Percentiles rank a stretch among this genome's conserved stretches.
phyloP scores from a whole-genome alignment of 2,888 invertebrate genomes.

The Melieria omissa region DNA sequence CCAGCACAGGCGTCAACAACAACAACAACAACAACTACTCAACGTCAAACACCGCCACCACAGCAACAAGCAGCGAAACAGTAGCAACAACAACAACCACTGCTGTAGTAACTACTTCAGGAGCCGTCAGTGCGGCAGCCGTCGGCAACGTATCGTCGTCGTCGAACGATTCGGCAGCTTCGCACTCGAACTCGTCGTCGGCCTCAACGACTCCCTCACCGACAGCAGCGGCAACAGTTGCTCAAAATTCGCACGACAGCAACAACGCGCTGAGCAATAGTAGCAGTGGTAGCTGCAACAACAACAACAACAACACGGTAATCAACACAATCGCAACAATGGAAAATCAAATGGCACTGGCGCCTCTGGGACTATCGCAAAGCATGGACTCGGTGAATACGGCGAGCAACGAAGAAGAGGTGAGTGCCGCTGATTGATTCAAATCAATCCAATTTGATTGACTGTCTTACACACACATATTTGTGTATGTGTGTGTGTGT shows the following conservation, averaged over 20 bases:
- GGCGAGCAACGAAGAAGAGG: constrained; percentile 96
- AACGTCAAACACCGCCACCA: constrained; percentile 47
- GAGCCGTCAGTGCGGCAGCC: constrained; percentile 39
- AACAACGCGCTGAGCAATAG: constrained; percentile 45
- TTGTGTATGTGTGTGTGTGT: too few species aligned
- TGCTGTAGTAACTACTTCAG: constrained; percentile 40
- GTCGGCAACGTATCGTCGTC: constrained; percentile 35
- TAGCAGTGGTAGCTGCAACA: constrained; percentile 36
- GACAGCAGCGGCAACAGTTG: constrained; percentile 50
- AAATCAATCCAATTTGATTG: not conserved
- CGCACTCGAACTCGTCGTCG: constrained; percentile 53
- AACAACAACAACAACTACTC: constrained; percentile 46
- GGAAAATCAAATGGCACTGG: constrained; percentile 71
- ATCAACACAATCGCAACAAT: constrained; percentile 58
- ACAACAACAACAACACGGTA: constrained; percentile 48
- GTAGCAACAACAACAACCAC: constrained; percentile 43
- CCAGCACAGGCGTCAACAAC: constrained; percentile 49
- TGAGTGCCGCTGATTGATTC: constrained; percentile 68
- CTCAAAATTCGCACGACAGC: constrained; percentile 50
- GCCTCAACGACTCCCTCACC: constrained; percentile 59
- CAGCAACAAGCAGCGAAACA: constrained; percentile 49
- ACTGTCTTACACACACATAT: not conserved
- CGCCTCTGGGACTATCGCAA: constrained; percentile 86
- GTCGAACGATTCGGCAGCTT: constrained; percentile 51
- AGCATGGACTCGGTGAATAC: constrained; percentile 99